Conservation (phyloP, 2,797 vertebrate species). For the Pterois miles region DNA sequence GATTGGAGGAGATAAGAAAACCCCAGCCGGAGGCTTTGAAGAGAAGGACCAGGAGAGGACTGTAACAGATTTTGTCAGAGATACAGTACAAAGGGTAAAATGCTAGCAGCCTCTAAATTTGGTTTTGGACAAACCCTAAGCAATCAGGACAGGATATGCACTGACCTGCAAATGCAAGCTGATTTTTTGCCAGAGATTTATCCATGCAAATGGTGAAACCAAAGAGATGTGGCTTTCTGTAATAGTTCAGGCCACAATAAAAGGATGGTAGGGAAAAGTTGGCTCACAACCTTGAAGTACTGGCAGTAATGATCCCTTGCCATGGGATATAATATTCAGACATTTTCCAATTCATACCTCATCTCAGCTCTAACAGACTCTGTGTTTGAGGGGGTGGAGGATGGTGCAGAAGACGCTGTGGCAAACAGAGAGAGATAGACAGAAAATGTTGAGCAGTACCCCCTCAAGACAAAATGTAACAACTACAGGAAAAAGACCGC, state of each 20-base stretch:
- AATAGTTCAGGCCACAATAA: conserved; percentile 13
- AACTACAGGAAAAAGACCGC: conserved; percentile 52
- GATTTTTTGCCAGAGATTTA: not conserved
- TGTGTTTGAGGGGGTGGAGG: conserved; percentile 51
- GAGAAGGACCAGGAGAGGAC: not conserved
- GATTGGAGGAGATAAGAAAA: conserved; percentile 10
- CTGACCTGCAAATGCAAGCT: not conserved
- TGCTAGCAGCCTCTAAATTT: not conserved
- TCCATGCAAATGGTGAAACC: not conserved
- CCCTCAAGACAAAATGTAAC: conserved; percentile 64
- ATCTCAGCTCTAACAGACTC: conserved; percentile 36
- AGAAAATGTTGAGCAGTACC: conserved; percentile 58
- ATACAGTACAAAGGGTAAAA: not conserved
- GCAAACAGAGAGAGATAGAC: conserved; percentile 45
- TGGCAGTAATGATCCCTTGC: conserved; percentile 50
- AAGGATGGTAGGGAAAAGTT: conserved; percentile 2
- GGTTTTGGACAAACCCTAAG: not conserved
- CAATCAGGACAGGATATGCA: not conserved
- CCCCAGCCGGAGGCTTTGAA: not conserved
- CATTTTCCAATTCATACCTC: conserved; percentile 56
- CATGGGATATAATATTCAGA: conserved; percentile 61
- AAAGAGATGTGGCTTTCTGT: not conserved
- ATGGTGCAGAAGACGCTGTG: conserved; percentile 13
- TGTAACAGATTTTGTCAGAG: not conserved
- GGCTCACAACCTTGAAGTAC: conserved; percentile 34